Conservation (phyloP, 2,888 invertebrate genomes). For the Rosalia funebris region DNA sequence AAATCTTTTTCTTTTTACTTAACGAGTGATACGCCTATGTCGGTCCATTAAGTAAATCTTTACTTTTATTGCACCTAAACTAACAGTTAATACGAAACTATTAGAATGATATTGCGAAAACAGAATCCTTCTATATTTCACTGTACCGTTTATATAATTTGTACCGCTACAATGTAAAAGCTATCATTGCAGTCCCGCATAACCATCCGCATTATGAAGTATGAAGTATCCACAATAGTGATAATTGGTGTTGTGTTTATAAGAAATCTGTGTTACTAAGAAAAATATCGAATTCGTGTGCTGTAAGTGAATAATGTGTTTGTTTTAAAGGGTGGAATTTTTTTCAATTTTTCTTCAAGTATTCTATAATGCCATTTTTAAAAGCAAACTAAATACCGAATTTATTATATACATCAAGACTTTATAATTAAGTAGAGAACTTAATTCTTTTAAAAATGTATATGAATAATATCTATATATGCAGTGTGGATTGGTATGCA, state of each 20-base stretch:
- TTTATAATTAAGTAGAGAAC: too few species aligned
- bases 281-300: not conserved
- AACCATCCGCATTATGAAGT: slow-evolving; percentile 13
- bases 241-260: slow-evolving; percentile 2
- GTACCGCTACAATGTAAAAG: slow-evolving; percentile 15
- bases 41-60: too few species aligned
- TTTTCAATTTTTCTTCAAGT: not conserved
- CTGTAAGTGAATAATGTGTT: not conserved
- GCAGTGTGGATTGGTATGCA: too few species aligned
- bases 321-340: not conserved
- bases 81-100: slow-evolving; percentile 11
- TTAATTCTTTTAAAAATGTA: too few species aligned
- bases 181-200: slow-evolving; percentile 11
- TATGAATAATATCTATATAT: too few species aligned
- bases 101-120: slow-evolving; percentile 18
- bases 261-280: too few species aligned
- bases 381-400: not conserved
- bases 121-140: slow-evolving; percentile 16
- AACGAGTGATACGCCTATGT: too few species aligned
- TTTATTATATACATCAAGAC: too few species aligned
- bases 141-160: slow-evolving; percentile 17
- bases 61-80: slow-evolving; percentile 14
- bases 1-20: too few species aligned
- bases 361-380: not conserved
- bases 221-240: not conserved